These are phyloP conservation scores for Kradibia gibbosae DNA, from an alignment of 1,140 invertebrate genomes.

Conservation along the genomic window DNA sequence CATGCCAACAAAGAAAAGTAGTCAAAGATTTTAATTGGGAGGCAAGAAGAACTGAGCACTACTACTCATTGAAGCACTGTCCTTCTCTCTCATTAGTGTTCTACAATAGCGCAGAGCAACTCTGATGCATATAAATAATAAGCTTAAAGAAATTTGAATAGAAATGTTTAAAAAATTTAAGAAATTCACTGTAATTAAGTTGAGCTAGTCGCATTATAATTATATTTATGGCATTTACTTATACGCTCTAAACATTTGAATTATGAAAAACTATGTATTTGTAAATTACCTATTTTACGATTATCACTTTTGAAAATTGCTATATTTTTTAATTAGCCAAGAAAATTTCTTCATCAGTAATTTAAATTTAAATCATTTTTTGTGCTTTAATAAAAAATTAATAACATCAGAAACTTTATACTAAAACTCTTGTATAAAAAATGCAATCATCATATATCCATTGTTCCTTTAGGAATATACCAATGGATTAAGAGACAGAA, in stretches of 20 bases:
- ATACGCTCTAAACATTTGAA: neutral
- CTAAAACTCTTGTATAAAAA: no score
- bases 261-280: neutral
- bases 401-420: no score
- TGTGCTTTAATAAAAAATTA: no score
- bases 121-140: neutral
- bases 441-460: no score
- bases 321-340: no score
- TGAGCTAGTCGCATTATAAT: neutral
- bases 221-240: neutral
- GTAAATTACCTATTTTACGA: no score
- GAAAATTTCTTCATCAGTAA: no score
- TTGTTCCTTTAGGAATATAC: no score
- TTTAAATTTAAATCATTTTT: no score
- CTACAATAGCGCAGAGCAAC: neutral
- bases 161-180: neutral
- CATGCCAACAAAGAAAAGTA: neutral
- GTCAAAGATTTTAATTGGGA: conserved; percentile 13
- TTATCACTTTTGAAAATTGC: no score
- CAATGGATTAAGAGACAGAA: no score
- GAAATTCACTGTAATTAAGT: neutral
- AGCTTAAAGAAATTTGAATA: neutral
- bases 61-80: neutral
- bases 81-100: neutral
- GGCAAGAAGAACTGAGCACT: neutral